phyloP scores from a whole-genome alignment of 2,888 invertebrate species.

The Agonum fuliginosum region DNA sequence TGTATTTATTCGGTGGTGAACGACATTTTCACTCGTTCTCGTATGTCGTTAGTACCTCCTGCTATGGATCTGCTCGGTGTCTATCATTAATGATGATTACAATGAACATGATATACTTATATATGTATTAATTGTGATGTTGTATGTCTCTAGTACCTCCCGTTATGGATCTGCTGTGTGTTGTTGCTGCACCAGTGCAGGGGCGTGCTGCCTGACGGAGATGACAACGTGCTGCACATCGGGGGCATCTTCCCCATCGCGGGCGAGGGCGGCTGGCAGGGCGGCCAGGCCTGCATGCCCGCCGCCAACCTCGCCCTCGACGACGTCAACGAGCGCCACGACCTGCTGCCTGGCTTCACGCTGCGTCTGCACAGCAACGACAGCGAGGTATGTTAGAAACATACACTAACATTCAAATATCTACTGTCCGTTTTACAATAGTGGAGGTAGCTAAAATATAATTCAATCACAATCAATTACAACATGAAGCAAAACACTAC shows the following conservation, averaged over 20 bases:
- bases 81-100: too few relatives aligned
- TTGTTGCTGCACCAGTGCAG: constrained; percentile 67
- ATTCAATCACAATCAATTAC: too few relatives aligned
- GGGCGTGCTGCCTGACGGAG: constrained; percentile 65
- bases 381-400: constrained; percentile 86
- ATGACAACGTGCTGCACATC: constrained; percentile 89
- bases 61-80: constrained; percentile 70
- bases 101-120: too few relatives aligned
- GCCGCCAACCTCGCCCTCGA: constrained; percentile 97
- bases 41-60: constrained; percentile 72
- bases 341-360: constrained; percentile 93
- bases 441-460: too few relatives aligned
- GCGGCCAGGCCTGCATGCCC: constrained; percentile 98
- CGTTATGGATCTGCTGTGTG: constrained; percentile 70
- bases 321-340: constrained; percentile 93
- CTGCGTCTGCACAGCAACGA: constrained; percentile 95
- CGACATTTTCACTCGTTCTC: too few relatives aligned
- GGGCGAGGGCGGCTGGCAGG: constrained; percentile 98
- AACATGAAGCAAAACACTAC: too few relatives aligned
- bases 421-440: too few relatives aligned
- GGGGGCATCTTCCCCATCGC: constrained; percentile 99
- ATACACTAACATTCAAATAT: not conserved
- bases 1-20: too few relatives aligned
- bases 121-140: too few relatives aligned
- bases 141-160: constrained; percentile 69